Conservation (phyloP, 2,797 vertebrate species). For the Cygnus olor region DNA sequence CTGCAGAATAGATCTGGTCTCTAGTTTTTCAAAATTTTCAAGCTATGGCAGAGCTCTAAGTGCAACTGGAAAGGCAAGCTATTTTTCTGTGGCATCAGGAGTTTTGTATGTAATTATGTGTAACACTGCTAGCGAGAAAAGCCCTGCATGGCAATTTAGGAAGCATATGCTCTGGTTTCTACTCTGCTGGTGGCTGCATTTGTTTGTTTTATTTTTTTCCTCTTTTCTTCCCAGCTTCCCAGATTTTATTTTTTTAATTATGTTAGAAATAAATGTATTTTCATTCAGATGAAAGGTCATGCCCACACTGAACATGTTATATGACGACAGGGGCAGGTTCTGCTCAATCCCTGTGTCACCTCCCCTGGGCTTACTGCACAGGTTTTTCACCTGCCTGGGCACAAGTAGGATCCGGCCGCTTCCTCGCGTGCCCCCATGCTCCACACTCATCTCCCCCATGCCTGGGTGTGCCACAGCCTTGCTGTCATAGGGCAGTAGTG, state of each 20-base stretch:
- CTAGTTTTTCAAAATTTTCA: neutral
- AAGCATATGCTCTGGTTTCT: neutral
- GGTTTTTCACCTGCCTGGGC: neutral
- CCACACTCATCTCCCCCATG: neutral
- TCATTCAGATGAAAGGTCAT: rapidly evolving
- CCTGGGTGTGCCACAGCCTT: neutral
- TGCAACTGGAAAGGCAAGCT: neutral
- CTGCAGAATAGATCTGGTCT: neutral
- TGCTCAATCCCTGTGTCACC: neutral
- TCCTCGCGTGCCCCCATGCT: neutral
- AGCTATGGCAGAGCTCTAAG: neutral
- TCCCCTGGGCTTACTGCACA: rapidly evolving
- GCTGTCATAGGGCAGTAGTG: neutral
- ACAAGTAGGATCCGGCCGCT: neutral
- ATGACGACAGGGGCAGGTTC: neutral
- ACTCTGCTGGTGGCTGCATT: neutral
- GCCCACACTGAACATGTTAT: too few relatives aligned
- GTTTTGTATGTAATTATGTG: neutral
- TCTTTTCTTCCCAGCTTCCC: neutral
- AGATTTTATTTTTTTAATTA: neutral
- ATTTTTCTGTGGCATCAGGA: neutral
- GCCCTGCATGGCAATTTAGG: rapidly evolving
- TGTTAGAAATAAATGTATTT: neutral
- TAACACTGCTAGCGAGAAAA: neutral
- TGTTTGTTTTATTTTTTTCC: neutral